Evolutionary conservation across 2,888 invertebrate species (phyloP), one percentile per base, ranked within the genome.

Genomic region (Trissoscelio sp.): DNA sequence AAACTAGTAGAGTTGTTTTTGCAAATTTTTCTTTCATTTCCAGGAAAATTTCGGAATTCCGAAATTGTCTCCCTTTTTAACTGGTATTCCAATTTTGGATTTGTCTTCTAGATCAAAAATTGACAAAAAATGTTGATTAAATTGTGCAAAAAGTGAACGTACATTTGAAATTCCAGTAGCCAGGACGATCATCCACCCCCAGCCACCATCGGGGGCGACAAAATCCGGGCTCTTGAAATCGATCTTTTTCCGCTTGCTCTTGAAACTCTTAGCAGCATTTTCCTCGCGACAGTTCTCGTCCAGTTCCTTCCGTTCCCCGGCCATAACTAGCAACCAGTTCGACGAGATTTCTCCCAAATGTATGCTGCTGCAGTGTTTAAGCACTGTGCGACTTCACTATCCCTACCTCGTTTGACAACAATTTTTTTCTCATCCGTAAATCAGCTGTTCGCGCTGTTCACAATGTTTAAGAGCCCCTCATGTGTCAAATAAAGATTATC

Each of bases 91-190:
- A n/a, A n/a, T n/a, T n/a, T n/a, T n/a, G n/a, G n/a, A n/a, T n/a
- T n/a, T n/a, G n/a, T n/a, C n/a, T n/a, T n/a, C n/a, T n/a, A n/a
- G n/a, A n/a, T n/a, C n/a, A n/a, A n/a, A n/a, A n/a, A n/a, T n/a
- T n/a, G n/a, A n/a, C n/a, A n/a, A n/a, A n/a, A n/a, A n/a, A n/a
- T n/a, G n/a, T n/a, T n/a, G n/a, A n/a, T n/a, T n/a, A n/a, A n/a
- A n/a, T n/a, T n/a, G n/a, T n/a, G 16, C 28, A 55, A 34, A 31
- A 34, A 34, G 2, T 3, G 28, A 4, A 94, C 94, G 94, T 92
- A 96, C 96, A 89, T 95, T 95, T 64, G 95, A 94, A 86, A 94
- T 92, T 84, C 95, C 95, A 57, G 94, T 94, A 3, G 95, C 95
- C 4, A 95, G 87, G 28, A 95, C 93, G 12, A 96, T 93, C 89